These are phyloP conservation scores for Elmis aenea DNA, from an alignment of 2,888 invertebrate genomes.

Conservation along the genomic window DNA sequence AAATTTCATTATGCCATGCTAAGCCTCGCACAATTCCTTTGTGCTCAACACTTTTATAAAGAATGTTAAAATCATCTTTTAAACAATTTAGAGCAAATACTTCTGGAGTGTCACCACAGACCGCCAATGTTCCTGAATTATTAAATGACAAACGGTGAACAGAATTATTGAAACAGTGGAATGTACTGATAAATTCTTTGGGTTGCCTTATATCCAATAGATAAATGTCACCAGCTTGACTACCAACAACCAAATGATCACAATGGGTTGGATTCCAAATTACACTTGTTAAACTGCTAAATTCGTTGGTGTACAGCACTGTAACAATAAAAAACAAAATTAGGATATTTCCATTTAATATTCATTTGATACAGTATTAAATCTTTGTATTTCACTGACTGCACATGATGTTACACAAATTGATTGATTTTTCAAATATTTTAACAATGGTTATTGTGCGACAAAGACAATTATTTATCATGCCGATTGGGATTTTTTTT, in stretches of 20 bases:
- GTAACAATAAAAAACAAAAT: slow-evolving; percentile 23
- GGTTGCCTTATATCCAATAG: slow-evolving; percentile 50
- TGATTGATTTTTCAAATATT: no score
- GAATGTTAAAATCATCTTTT: slow-evolving; percentile 34
- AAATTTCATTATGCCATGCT: slow-evolving; percentile 49
- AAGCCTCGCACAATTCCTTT: slow-evolving; percentile 53
- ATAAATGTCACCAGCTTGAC: slow-evolving; percentile 49
- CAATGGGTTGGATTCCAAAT: slow-evolving; percentile 45
- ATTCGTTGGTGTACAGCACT: slow-evolving; percentile 46
- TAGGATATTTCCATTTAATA: not conserved
- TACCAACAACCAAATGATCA: slow-evolving; percentile 49
- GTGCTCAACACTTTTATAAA: slow-evolving; percentile 49
- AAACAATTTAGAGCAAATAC: slow-evolving; percentile 46
- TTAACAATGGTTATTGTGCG: no score
- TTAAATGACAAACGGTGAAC: slow-evolving; percentile 46
- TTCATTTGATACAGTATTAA: not conserved
- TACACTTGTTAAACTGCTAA: slow-evolving; percentile 43
- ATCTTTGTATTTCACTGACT: no score
- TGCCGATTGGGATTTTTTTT: no score
- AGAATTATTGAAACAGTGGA: slow-evolving; percentile 37
- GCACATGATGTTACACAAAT: no score
- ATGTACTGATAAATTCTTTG: slow-evolving; percentile 36
- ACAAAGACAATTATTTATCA: no score
- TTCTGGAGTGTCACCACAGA: slow-evolving; percentile 47
- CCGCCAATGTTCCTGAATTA: slow-evolving; percentile 44